Conservation (phyloP, 2,113 vertebrate genomes). For the Leucopternis melanops region DNA sequence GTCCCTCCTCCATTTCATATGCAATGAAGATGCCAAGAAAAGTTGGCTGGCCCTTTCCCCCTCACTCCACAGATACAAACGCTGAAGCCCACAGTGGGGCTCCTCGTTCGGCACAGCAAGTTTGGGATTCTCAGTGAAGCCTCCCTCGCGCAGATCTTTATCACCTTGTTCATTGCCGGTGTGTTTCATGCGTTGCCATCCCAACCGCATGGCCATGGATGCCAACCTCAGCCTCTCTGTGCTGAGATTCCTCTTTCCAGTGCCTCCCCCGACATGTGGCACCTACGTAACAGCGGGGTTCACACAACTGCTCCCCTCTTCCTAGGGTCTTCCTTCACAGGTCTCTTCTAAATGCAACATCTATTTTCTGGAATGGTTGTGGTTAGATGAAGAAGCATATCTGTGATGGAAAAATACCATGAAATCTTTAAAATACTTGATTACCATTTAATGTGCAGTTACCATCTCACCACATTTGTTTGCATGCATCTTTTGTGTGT, state of each 20-base stretch:
- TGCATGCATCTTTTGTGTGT: neutral
- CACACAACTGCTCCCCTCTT: neutral
- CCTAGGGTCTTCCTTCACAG: neutral
- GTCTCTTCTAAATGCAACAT: neutral
- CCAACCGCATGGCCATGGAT: neutral
- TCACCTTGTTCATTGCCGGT: fast-evolving
- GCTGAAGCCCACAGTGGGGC: neutral
- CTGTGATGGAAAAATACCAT: neutral
- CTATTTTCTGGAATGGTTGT: neutral
- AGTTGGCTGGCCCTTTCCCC: neutral
- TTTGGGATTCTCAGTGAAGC: neutral
- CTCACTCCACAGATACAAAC: neutral
- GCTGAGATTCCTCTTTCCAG: neutral
- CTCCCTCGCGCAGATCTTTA: neutral
- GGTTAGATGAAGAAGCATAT: neutral
- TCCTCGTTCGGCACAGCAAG: neutral
- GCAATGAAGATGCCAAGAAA: neutral
- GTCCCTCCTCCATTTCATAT: neutral
- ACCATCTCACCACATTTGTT: neutral
- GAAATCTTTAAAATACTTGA: neutral
- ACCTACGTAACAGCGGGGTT: fast-evolving
- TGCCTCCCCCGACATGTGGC: fast-evolving
- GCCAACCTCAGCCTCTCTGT: neutral
- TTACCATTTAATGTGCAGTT: neutral
- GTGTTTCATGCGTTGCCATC: fast-evolving